Evolutionary conservation across 2,888 invertebrate species (phyloP).

Genomic region (Rhamnusium bicolor): DNA sequence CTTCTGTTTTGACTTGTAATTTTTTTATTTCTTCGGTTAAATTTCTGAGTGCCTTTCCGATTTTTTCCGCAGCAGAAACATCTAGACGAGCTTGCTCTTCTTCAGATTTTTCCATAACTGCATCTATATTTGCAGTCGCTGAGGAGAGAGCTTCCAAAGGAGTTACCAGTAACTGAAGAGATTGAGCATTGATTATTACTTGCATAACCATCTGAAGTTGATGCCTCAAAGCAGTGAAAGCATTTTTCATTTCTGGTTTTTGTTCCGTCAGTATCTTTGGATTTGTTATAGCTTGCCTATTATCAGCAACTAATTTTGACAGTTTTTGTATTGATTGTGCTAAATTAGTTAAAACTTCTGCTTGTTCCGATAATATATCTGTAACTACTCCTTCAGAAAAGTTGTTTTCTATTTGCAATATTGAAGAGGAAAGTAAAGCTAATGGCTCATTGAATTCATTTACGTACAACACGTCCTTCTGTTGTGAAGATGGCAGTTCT

Average conservation of each 20-base stretch:
- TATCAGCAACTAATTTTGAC: conserved; percentile 30
- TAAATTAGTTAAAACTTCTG: not conserved
- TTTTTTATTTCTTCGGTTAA: conserved; percentile 39
- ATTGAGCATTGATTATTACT: conserved; percentile 30
- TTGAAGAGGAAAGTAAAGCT: conserved; percentile 1
- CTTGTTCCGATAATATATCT: not conserved
- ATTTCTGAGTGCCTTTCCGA: conserved; percentile 36
- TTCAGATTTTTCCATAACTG: not conserved
- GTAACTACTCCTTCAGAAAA: conserved; percentile 3
- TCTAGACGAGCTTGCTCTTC: not conserved
- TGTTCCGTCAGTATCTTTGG: conserved; percentile 44
- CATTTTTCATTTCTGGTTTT: conserved; percentile 47
- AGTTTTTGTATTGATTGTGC: conserved; percentile 28
- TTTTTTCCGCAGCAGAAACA: not conserved
- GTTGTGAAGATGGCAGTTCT: not conserved
- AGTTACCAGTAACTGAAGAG: not conserved
- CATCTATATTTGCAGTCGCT: not conserved
- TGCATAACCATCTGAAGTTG: conserved; percentile 40
- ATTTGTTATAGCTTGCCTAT: conserved; percentile 28
- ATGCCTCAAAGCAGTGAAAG: conserved; percentile 38
- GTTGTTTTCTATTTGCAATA: not conserved
- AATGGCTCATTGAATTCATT: conserved; percentile 26
- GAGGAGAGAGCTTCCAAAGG: too few relatives aligned
- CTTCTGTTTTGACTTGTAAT: conserved; percentile 38
- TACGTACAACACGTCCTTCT: not conserved